These are phyloP conservation scores for Larimichthys crocea DNA, from an alignment of 2,113 vertebrate genomes.

Conservation along the genomic window DNA sequence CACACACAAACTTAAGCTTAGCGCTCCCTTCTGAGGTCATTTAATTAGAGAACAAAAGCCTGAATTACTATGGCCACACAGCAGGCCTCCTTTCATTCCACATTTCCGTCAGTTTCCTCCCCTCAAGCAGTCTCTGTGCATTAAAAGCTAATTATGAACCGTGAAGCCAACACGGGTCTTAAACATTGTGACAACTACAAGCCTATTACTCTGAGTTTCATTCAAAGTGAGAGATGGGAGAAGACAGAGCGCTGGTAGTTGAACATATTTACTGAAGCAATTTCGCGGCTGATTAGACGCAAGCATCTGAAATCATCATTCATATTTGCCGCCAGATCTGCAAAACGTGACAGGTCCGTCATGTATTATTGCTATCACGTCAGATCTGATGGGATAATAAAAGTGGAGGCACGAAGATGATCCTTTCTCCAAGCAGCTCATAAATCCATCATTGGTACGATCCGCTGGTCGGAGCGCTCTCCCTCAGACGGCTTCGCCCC, in stretches of 20 bases:
- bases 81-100: conserved; percentile 72
- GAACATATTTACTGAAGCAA: conserved; percentile 78
- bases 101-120: conserved; percentile 63
- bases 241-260: conserved; percentile 47
- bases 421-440: conserved; percentile 68
- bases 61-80: conserved; percentile 78
- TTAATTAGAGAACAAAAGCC: conserved; percentile 84
- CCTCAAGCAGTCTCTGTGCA: conserved; percentile 68
- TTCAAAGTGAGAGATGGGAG: conserved; percentile 57
- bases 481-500: conserved; percentile 39
- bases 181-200: conserved; percentile 79
- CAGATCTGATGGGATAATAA: conserved; percentile 80
- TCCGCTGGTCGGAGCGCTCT: conserved; percentile 50
- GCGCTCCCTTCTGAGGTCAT: conserved; percentile 72
- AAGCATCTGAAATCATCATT: conserved; percentile 68
- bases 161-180: conserved; percentile 78
- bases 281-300: conserved; percentile 76
- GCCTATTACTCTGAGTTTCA: conserved; percentile 75
- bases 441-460: conserved; percentile 70
- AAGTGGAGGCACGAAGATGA: conserved; percentile 66
- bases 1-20: conserved; percentile 64
- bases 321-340: conserved; percentile 58
- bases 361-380: conserved; percentile 67
- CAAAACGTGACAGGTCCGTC: conserved; percentile 65
- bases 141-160: conserved; percentile 81